phyloP scores from a whole-genome alignment of 2,888 invertebrate genomes.

The Magallana nippona region DNA sequence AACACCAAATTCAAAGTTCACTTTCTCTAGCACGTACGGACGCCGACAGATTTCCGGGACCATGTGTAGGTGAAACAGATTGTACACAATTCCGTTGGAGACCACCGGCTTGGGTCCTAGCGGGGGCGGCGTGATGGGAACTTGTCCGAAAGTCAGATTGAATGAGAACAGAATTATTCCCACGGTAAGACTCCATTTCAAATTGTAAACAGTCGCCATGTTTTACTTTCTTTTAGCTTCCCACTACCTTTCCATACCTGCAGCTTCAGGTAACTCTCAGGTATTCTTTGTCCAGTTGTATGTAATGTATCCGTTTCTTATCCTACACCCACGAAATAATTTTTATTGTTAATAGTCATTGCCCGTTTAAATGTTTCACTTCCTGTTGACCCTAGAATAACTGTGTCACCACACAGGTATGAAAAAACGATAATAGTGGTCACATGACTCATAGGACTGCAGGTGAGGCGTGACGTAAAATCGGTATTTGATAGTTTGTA shows the following conservation, averaged over 20 bases:
- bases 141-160: not conserved
- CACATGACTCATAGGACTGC: not conserved
- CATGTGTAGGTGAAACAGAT: slow-evolving; percentile 56
- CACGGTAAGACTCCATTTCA: slow-evolving; percentile 17
- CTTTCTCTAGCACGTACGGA: slow-evolving; percentile 56
- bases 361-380: slow-evolving; percentile 11
- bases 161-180: slow-evolving; percentile 20
- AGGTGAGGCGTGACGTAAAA: not conserved
- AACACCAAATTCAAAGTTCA: slow-evolving; percentile 55
- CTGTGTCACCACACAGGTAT: slow-evolving; percentile 30
- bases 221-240: not conserved
- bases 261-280: not conserved
- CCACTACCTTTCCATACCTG: not conserved
- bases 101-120: slow-evolving; percentile 64
- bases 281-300: not conserved
- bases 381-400: slow-evolving; percentile 27
- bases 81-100: slow-evolving; percentile 70
- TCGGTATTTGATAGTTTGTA: not conserved
- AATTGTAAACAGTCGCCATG: slow-evolving; percentile 33
- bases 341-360: slow-evolving; percentile 32
- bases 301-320: not conserved
- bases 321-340: slow-evolving; percentile 30
- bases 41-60: slow-evolving; percentile 66
- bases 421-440: not conserved
- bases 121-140: slow-evolving; percentile 65